These are phyloP conservation scores for Microhierax caerulescens DNA, from an alignment of 2,797 vertebrate species.

Conservation along the genomic window DNA sequence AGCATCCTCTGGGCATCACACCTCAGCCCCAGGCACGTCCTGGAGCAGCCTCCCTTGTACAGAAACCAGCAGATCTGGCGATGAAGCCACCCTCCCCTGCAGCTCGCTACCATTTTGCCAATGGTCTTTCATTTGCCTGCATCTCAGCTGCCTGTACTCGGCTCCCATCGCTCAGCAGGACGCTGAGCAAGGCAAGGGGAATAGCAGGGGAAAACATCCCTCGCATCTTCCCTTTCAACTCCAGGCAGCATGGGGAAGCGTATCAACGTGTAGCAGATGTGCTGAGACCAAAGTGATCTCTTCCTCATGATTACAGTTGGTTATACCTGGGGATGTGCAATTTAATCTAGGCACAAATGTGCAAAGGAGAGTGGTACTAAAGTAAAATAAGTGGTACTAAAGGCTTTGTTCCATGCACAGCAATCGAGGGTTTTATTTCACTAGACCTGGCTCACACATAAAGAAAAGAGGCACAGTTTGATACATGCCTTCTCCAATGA, in stretches of 20 bases:
- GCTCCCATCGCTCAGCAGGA: conserved; percentile 1
- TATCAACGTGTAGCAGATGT: conserved; percentile 73
- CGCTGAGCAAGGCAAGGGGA: conserved; percentile 61
- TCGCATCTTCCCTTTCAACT: conserved; percentile 70
- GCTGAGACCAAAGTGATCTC: conserved; percentile 77
- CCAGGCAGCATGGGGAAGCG: conserved; percentile 36
- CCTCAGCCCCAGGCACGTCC: neutral
- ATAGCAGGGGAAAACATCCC: conserved; percentile 60
- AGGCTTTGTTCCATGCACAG: conserved; percentile 67
- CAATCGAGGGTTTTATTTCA: conserved; percentile 70
- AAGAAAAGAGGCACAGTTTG: conserved; percentile 66
- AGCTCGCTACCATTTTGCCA: conserved; percentile 56
- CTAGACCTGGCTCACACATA: conserved; percentile 67
- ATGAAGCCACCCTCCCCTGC: neutral
- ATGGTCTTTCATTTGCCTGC: conserved; percentile 45
- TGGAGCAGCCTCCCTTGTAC: neutral
- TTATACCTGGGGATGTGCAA: conserved; percentile 76
- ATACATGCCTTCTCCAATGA: conserved; percentile 34
- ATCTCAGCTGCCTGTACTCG: conserved; percentile 32
- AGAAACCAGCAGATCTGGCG: neutral
- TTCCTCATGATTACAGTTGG: conserved; percentile 74
- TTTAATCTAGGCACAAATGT: conserved; percentile 71
- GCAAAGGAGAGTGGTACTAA: conserved; percentile 67
- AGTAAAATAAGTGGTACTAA: conserved; percentile 69
- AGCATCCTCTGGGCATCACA: neutral